Evolutionary conservation across 1,140 invertebrate species (phyloP), one percentile per base, ranked within the genome.

Genomic region (Alviniconcha marisindica): DNA sequence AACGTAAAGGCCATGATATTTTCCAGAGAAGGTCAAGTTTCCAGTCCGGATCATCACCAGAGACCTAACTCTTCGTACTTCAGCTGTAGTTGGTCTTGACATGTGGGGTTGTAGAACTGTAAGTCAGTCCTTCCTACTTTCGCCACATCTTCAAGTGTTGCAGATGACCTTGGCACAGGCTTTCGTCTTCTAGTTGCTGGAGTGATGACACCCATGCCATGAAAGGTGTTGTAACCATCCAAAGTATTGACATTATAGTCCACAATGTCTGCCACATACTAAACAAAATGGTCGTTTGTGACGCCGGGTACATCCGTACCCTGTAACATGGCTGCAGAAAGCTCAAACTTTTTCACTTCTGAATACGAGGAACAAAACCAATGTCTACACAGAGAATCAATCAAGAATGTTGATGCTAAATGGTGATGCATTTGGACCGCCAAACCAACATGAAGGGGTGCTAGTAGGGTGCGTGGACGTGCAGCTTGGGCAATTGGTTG

Each of bases 141-240:
- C 31, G 73, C 10, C 28, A 86, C 44, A 18, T 85, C 69, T 12
- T 82, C 79, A 40, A 42, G 36, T 42, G 83, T 60, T 42, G 69
- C 78, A 36, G 81, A 31, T 2, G 40, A 44, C 71, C 81, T 79
- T 33, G 84, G 86, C 28, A 88, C 40, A 18, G 48, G 36, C 36
- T 76, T 48, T 33, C 78, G 18, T 24, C 73, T 56, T 1, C 83
- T 81, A 78, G 90, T 89, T 28, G 90, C 90, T n/a, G 88, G 40
- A 18, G 82, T 86, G 24, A 91, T 89, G 24, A 90, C 88, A 0
- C 88, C 88, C 90, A 91, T 90, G 0, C 87, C 87, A 86, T 91
- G 88, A 82, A 91, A 90, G 18, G 87, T 89, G n/a, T 82, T 84
- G 28, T 85, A 63, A 15, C 90, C 89, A 84, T 91, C 88, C 3